These are phyloP conservation scores for Hippocampus guttulatus DNA, from an alignment of 2,113 vertebrate genomes.

Conservation along the genomic window DNA sequence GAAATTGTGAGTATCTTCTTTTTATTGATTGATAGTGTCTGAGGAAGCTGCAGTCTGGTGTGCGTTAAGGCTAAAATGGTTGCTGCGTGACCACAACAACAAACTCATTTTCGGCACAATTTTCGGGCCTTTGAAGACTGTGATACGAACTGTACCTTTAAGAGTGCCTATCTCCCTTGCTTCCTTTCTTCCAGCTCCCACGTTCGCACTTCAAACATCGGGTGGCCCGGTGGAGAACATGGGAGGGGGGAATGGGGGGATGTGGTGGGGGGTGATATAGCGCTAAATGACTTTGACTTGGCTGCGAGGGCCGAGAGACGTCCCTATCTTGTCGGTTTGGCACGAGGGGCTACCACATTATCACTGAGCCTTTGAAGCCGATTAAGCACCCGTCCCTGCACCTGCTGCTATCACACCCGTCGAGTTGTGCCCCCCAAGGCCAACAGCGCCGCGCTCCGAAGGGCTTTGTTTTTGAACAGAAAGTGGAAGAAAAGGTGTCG, in stretches of 20 bases:
- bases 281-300: conserved; percentile 58
- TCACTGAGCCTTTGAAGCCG: neutral
- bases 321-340: conserved; percentile 1
- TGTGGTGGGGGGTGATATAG: conserved; percentile 20
- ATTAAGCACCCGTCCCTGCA: neutral
- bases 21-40: neutral
- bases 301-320: conserved; percentile 12
- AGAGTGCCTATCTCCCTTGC: conserved; percentile 1
- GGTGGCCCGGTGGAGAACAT: conserved; percentile 10
- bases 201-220: conserved; percentile 46
- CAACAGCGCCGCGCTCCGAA: neutral
- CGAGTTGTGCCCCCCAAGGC: neutral
- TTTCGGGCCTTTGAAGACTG: neutral
- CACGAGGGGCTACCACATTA: neutral
- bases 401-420: neutral
- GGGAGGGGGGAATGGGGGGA: conserved; percentile 14
- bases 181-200: conserved; percentile 33
- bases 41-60: neutral
- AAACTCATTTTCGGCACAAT: neutral
- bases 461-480: neutral
- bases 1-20: conserved; percentile 68
- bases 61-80: neutral
- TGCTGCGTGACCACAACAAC: neutral
- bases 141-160: conserved; percentile 37
- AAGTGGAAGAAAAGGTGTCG: neutral